Base-by-base conservation (phyloP, 1,140 invertebrate species). In the Rhyzopertha dominica region DNA sequence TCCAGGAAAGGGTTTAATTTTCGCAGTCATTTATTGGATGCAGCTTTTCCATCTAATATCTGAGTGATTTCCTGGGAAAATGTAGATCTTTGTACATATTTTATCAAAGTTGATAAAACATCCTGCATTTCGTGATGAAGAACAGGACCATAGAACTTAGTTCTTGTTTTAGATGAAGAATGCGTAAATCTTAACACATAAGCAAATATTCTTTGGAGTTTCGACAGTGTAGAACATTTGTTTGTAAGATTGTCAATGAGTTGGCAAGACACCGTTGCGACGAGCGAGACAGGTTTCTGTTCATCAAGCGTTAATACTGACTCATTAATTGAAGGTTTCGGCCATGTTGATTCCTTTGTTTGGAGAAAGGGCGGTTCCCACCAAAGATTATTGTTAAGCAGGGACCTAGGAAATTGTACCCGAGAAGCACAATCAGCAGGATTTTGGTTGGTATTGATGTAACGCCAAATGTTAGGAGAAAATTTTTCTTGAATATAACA, bases 361-460 rank as follows among this genome's bases (percentile, higher is more conserved):
- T 30, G 28, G 12, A 30, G 17, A 13, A 30, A 30, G 28, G 17
- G 17, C 28, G 17, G 28, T 13, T n/a, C 32, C 12, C n/a, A 69
- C 63, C 66, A 68, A 29, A 62, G 24, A 2, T 49, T 25, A 13
- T 34, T 36, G 5, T 50, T 40, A 9, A 51, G 32, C 1, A 69
- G 32, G 10, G 43, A 23, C 18, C 9, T 5, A 10, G 55, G 51
- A 12, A 28, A 12, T 1, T 53, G 12, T 7, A 56, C 61, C 4
- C 58, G 24, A 7, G 59, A 58, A 10, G 56, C 49, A 8, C 55
- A 31, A 34, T 65, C 62, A 5, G 61, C 61, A 1, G 58, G 63
- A 39, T 66, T 65, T 1, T 50, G n/a, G n/a, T n/a, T n/a, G n/a
- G n/a, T n/a, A n/a, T n/a, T n/a, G n/a, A n/a, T n/a, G n/a, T n/a